phyloP scores from a whole-genome alignment of 2,888 invertebrate species.

The Theristus sp. region DNA sequence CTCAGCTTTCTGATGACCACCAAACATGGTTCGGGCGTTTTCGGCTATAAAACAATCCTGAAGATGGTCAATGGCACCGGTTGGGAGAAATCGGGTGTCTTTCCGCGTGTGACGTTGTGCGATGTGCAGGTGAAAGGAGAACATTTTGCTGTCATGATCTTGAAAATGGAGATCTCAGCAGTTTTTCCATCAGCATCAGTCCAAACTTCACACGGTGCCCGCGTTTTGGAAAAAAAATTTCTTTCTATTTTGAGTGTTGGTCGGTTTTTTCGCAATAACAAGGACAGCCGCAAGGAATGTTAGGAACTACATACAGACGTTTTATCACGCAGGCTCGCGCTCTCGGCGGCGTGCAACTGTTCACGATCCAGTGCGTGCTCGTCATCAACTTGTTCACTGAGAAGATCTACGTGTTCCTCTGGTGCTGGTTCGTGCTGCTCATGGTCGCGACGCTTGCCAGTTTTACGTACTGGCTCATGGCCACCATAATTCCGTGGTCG shows the following conservation, averaged over 20 bases:
- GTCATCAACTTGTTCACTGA: constrained; percentile 23
- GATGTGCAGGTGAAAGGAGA: constrained; percentile 21
- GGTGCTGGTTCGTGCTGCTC: constrained; percentile 20
- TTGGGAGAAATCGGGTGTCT: constrained; percentile 24
- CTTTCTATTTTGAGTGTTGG: too few relatives aligned
- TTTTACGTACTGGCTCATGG: constrained; percentile 22
- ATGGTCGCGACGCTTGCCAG: constrained; percentile 12
- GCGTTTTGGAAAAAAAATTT: too few relatives aligned
- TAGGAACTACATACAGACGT: too few relatives aligned
- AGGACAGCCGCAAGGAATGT: too few relatives aligned
- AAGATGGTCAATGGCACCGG: constrained; percentile 21
- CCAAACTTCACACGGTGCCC: too few relatives aligned
- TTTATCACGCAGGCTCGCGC: constrained; percentile 22
- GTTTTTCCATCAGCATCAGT: too few relatives aligned
- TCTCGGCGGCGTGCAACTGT: constrained; percentile 26
- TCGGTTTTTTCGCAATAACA: too few relatives aligned
- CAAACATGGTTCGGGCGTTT: constrained; percentile 21
- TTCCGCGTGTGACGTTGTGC: constrained; percentile 21
- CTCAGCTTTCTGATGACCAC: constrained; percentile 20
- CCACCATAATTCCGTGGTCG: constrained; percentile 15
- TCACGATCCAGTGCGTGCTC: constrained; percentile 22
- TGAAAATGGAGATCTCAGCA: too few relatives aligned
- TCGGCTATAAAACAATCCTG: constrained; percentile 18
- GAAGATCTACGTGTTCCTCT: constrained; percentile 17
- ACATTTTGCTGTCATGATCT: too few relatives aligned